These are phyloP conservation scores for Drosophila pruinosa DNA, from an alignment of 1,140 invertebrate genomes.

Conservation along the genomic window DNA sequence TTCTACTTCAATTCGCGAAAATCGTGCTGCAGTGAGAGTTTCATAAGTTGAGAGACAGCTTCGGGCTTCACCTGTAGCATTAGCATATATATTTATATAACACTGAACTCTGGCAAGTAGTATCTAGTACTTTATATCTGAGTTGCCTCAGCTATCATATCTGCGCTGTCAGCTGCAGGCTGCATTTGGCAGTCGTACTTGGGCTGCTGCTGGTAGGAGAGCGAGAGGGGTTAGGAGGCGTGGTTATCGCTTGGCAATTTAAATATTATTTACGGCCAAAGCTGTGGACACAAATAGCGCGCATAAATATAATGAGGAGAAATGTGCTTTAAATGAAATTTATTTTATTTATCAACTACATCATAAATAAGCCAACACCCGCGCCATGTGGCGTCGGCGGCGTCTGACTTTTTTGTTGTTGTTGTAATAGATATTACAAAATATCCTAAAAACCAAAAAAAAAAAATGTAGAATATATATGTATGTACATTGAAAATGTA, in stretches of 20 bases:
- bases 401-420: conserved; percentile 5
- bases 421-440: background rate
- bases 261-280: conserved; percentile 38
- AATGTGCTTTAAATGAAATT: conserved; percentile 71
- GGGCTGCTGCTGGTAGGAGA: too few species aligned
- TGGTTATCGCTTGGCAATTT: conserved; percentile 9
- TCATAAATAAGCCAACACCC: conserved; percentile 72
- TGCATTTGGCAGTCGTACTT: conserved; percentile 1
- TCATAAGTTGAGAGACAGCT: background rate
- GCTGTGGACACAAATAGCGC: conserved; percentile 35
- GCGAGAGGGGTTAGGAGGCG: too few species aligned
- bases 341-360: conserved; percentile 76
- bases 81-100: background rate
- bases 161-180: conserved; percentile 20
- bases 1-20: background rate
- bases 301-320: conserved; percentile 38
- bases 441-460: background rate
- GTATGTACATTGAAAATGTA: conserved; percentile 11
- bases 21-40: background rate
- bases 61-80: background rate
- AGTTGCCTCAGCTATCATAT: background rate
- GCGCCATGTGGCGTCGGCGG: conserved; percentile 46
- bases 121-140: conserved; percentile 1
- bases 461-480: background rate
- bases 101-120: background rate